These are phyloP conservation scores for Venustaconcha ellipsiformis DNA, from an alignment of 1,140 invertebrate species.

Conservation along the genomic window DNA sequence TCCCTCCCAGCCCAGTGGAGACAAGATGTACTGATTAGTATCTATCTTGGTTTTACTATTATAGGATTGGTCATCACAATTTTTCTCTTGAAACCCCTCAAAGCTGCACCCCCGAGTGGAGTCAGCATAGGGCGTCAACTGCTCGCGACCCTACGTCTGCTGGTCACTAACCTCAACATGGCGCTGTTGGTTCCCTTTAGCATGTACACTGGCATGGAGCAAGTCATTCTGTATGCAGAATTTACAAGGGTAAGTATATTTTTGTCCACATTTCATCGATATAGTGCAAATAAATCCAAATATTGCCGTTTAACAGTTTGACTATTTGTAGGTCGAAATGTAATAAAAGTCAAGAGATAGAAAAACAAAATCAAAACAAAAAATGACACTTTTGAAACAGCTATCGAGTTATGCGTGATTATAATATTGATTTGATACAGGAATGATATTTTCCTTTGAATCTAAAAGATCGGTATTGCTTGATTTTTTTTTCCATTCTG, in stretches of 20 bases:
- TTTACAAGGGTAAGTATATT: slow-evolving; percentile 35
- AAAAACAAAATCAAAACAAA: too few relatives aligned
- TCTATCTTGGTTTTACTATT: slow-evolving; percentile 37
- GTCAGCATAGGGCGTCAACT: slow-evolving; percentile 27
- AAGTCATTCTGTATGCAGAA: slow-evolving; percentile 41
- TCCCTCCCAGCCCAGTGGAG: slow-evolving; percentile 21
- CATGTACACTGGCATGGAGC: slow-evolving; percentile 43
- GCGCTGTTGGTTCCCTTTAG: slow-evolving; percentile 39
- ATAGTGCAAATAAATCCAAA: too few relatives aligned
- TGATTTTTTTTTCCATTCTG: too few relatives aligned
- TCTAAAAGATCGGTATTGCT: too few relatives aligned
- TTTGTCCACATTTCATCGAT: too few relatives aligned
- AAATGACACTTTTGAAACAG: too few relatives aligned
- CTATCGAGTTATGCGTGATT: too few relatives aligned
- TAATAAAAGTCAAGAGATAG: too few relatives aligned
- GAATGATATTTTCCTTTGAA: too few relatives aligned
- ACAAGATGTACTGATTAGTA: slow-evolving; percentile 32
- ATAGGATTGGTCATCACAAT: slow-evolving; percentile 41
- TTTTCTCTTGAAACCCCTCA: slow-evolving; percentile 32
- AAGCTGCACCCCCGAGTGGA: slow-evolving; percentile 12
- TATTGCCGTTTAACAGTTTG: too few relatives aligned
- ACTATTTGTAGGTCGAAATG: too few relatives aligned
- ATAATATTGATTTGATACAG: too few relatives aligned
- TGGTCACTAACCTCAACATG: slow-evolving; percentile 40
- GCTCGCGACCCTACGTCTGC: slow-evolving; percentile 29